phyloP scores from a whole-genome alignment of 1,140 invertebrate genomes.

The Drosophila ficusphila region DNA sequence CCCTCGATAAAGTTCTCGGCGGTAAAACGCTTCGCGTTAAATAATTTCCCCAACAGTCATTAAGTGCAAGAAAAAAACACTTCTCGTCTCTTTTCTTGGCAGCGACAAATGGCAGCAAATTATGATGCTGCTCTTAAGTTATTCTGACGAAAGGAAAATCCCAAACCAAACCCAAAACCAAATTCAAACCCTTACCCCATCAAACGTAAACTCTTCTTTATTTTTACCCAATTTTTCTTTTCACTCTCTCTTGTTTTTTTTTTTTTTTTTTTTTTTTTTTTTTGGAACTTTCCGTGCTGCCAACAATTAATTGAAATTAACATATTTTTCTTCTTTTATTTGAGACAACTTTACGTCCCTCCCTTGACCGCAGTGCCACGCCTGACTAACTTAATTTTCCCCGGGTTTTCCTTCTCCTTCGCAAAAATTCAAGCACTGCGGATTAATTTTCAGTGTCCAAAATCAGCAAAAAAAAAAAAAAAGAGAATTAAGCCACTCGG shows the following conservation, averaged over 20 bases:
- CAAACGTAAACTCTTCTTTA: slow-evolving; percentile 31
- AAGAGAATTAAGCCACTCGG: slow-evolving; percentile 21
- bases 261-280: slow-evolving; percentile 34
- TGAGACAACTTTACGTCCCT: slow-evolving; percentile 46
- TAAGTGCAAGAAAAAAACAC: slow-evolving; percentile 65
- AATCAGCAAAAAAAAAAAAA: not conserved
- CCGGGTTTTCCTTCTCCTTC: slow-evolving; percentile 1
- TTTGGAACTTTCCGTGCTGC: slow-evolving; percentile 38
- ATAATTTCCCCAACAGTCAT: slow-evolving; percentile 67
- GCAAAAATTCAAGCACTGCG: slow-evolving; percentile 1
- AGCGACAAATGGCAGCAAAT: slow-evolving; percentile 72
- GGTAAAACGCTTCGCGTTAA: slow-evolving; percentile 62
- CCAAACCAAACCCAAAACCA: slow-evolving; percentile 2
- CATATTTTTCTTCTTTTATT: slow-evolving; percentile 75
- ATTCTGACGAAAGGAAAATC: not conserved
- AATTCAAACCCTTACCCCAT: slow-evolving; percentile 17
- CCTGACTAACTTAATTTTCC: slow-evolving; percentile 36
- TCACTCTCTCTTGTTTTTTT: slow-evolving; percentile 18
- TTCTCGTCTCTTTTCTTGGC: slow-evolving; percentile 11
- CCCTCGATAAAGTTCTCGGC: slow-evolving; percentile 4
- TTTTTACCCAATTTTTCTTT: slow-evolving; percentile 28
- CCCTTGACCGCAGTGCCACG: not conserved
- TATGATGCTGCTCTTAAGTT: slow-evolving; percentile 33
- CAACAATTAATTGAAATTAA: slow-evolving; percentile 81
- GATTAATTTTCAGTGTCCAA: slow-evolving; percentile 25